These are phyloP conservation scores for Conopomorpha cramerella DNA, from an alignment of 1,140 invertebrate genomes.

Conservation along the genomic window DNA sequence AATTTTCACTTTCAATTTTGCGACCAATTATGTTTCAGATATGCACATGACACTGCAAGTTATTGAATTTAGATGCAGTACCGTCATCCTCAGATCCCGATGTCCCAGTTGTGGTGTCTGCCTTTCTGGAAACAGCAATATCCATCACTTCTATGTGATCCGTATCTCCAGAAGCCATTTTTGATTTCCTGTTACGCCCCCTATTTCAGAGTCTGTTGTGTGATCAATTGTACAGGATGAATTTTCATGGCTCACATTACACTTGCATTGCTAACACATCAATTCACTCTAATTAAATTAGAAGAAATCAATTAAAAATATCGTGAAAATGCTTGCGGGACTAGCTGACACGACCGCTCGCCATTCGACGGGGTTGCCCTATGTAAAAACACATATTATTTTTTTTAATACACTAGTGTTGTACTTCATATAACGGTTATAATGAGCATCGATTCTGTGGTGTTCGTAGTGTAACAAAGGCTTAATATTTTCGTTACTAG, in stretches of 20 bases:
- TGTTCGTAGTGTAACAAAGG: too few species aligned
- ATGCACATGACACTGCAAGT: too few species aligned
- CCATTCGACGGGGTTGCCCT: slow-evolving; percentile 35
- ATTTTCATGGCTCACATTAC: slow-evolving; percentile 50
- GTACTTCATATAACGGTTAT: too few species aligned
- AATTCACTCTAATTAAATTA: slow-evolving; percentile 57
- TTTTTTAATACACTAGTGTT: slow-evolving; percentile 2
- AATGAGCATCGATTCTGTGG: too few species aligned
- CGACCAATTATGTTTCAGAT: too few species aligned
- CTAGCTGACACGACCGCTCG: slow-evolving; percentile 52
- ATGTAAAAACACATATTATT: slow-evolving; percentile 8
- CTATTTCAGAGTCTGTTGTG: slow-evolving; percentile 40
- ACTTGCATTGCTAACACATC: slow-evolving; percentile 39
- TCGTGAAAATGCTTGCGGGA: slow-evolving; percentile 38
- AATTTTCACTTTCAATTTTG: too few species aligned
- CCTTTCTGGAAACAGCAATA: slow-evolving; percentile 32
- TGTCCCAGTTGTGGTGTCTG: slow-evolving; percentile 26
- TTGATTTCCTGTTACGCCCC: slow-evolving; percentile 53
- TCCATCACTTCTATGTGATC: slow-evolving; percentile 56
- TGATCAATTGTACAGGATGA: slow-evolving; percentile 34
- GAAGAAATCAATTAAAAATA: slow-evolving; percentile 55
- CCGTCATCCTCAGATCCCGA: slow-evolving; percentile 45
- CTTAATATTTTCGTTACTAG: too few species aligned
- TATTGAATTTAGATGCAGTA: slow-evolving; percentile 25
- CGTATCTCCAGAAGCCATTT: slow-evolving; percentile 70